Conservation (phyloP, 2,888 invertebrate species). For the Xanthorhoe designata region DNA sequence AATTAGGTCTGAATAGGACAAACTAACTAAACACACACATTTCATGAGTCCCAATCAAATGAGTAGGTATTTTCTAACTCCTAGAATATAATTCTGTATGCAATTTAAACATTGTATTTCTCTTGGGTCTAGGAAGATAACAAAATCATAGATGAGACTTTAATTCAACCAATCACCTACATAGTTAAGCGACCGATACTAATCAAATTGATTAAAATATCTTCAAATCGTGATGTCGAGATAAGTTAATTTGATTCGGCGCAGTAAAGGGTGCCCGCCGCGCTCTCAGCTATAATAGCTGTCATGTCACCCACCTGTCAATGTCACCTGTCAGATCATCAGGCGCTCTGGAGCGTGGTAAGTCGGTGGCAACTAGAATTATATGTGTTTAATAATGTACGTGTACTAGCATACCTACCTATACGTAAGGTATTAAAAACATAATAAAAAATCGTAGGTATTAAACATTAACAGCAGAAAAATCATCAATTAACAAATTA, state of each 20-base stretch:
- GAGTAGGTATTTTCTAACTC: too few species aligned
- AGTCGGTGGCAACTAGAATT: not conserved
- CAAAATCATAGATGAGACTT: not conserved
- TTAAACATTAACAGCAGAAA: too few species aligned
- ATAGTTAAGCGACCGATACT: conserved; percentile 15
- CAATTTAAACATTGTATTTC: too few species aligned
- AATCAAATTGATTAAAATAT: conserved; percentile 39
- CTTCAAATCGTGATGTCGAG: conserved; percentile 33
- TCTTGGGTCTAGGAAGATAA: too few species aligned
- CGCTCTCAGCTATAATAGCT: conserved; percentile 28
- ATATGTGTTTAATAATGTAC: not conserved
- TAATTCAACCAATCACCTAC: conserved; percentile 14
- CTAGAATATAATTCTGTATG: too few species aligned
- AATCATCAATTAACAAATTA: too few species aligned
- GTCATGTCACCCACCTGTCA: conserved; percentile 33
- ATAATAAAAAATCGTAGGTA: too few species aligned
- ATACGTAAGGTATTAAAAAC: too few species aligned
- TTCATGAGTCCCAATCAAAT: too few species aligned
- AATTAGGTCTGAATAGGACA: too few species aligned
- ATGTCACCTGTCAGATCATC: conserved; percentile 35
- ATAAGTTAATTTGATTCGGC: conserved; percentile 24
- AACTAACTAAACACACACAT: too few species aligned
- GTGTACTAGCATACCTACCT: too few species aligned
- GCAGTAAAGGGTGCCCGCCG: conserved; percentile 25
- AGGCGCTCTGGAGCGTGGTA: conserved; percentile 22